Base-by-base conservation (phyloP, 1,140 invertebrate genomes). In the Drosophila nigrodunni region DNA sequence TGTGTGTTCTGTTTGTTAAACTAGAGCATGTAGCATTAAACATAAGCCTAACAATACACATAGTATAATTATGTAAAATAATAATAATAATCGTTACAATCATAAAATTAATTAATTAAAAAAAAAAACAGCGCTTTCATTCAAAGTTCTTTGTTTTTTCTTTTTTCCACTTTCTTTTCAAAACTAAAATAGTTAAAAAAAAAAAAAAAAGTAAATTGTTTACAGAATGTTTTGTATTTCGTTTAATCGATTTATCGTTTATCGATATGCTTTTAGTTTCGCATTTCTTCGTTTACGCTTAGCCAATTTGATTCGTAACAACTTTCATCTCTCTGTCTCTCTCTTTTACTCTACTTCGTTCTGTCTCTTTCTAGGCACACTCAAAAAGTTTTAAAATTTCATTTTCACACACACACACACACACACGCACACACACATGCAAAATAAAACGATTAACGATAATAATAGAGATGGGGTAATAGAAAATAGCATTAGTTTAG, bases 41-140 rank as follows among this genome's bases (percentile, higher is more conserved):
- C 80, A 87, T 87, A 79, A 82, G 88, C 73, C 77, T 87, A 80
- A 80, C 77, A 83, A 77, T 69, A 87, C 70, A 78, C 35, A 47
- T 35, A 57, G 39, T 21, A 57, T 57, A 59, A 11, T 44, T 44
- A 60, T 60, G 34, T 47, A 44, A 65, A 57, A 87, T 79, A 64
- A 66, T 61, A 78, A 77, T 82, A 78, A 68, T 82, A 82, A 61
- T 65, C 43, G 59, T 67, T 46, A 50, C 59, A 66, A 65, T 67
- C 37, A 65, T 65, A 69, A 57, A 54, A 30, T 30, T 30, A 30
- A 30, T 30, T 65, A 61, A 71, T 61, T 18, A 65, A 25, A 57
- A 62, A 57, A 62, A 61, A 73, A 73, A 73, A 49, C 70, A 73
- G 73, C 58, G 66, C 66, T 69, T 74, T 75, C 21, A 34, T 52